A percentile compares a stretch with the other conserved stretches of the same genome.
Conservation (phyloP, 2,113 vertebrate species). For the Tupaia tana region DNA sequence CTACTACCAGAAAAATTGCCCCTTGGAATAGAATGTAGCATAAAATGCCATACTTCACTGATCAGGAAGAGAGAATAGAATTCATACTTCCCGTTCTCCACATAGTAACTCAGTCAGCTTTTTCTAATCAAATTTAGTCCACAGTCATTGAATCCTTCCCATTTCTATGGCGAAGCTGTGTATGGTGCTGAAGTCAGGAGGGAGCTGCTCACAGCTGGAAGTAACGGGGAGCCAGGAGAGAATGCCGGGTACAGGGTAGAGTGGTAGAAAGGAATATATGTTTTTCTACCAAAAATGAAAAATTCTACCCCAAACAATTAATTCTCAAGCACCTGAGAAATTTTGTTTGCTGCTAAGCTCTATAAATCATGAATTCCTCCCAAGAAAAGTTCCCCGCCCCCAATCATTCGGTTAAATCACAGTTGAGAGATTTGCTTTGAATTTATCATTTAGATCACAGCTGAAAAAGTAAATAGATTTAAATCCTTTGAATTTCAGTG, state of each 20-base stretch:
- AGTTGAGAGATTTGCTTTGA: constrained; percentile 73
- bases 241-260: not conserved
- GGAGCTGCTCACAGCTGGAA: constrained; percentile 63
- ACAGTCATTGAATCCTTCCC: constrained; percentile 67
- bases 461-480: constrained; percentile 78
- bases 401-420: constrained; percentile 60
- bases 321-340: constrained; percentile 76
- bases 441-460: constrained; percentile 77
- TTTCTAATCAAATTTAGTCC: constrained; percentile 73
- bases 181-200: constrained; percentile 79
- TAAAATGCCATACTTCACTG: constrained; percentile 62
- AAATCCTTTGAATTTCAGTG: constrained; percentile 66
- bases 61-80: constrained; percentile 73
- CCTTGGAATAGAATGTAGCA: constrained; percentile 24
- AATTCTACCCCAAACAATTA: constrained; percentile 78
- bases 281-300: constrained; percentile 71
- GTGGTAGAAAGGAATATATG: not conserved
- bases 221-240: constrained; percentile 55
- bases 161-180: constrained; percentile 74
- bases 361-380: constrained; percentile 74
- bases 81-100: constrained; percentile 31
- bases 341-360: constrained; percentile 66
- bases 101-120: constrained; percentile 60
- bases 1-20: not conserved
- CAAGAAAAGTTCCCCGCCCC: constrained; percentile 70